Conservation (phyloP, 2,888 invertebrate genomes). For the Melieria omissa region DNA sequence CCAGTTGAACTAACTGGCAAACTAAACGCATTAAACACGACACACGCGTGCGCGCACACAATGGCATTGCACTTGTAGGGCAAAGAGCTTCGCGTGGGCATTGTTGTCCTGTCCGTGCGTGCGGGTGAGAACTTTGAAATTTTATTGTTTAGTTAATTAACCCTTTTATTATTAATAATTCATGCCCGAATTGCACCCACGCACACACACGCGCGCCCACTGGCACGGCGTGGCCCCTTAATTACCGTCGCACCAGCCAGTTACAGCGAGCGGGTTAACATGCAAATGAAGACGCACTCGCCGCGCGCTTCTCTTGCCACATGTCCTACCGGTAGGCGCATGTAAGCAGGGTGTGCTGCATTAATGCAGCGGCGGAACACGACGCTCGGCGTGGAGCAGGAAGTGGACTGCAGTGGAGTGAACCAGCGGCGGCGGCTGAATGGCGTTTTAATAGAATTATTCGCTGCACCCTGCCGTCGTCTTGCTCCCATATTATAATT, state of each 20-base stretch:
- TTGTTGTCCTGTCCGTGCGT: conserved; percentile 9
- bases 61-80: too few species aligned
- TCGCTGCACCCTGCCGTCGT: too few species aligned
- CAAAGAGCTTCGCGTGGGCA: too few species aligned
- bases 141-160: conserved; percentile 55
- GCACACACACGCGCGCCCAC: conserved; percentile 38
- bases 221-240: conserved; percentile 2
- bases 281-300: background rate
- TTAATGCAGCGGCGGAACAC: conserved; percentile 2
- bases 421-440: conserved; percentile 46
- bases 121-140: conserved; percentile 40
- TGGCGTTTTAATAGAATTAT: conserved; percentile 40
- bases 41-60: too few species aligned
- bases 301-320: background rate
- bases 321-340: background rate
- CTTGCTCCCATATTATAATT: background rate
- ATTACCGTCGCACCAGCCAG: conserved; percentile 1
- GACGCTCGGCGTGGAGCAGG: background rate
- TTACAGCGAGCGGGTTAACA: conserved; percentile 12
- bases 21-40: too few species aligned
- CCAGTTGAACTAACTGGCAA: too few species aligned
- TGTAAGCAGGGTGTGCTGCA: background rate
- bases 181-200: conserved; percentile 46
- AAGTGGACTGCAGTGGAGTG: conserved; percentile 31
- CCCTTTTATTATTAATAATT: conserved; percentile 52